phyloP scores from a whole-genome alignment of 2,113 vertebrate species.

The Myocastor coypus region DNA sequence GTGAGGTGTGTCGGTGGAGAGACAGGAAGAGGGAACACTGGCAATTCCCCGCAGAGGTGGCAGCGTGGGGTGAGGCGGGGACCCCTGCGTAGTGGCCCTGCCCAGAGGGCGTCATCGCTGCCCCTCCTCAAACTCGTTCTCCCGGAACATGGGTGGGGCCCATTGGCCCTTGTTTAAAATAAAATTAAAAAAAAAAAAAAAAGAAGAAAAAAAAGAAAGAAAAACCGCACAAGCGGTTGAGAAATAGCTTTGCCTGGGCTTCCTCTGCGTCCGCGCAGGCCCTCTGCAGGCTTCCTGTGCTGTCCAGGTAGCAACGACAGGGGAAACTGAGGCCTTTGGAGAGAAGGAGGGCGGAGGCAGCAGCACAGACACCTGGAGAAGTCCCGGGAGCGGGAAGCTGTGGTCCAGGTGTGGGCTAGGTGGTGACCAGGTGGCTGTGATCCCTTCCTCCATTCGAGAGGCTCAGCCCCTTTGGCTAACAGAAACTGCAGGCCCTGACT shows the following conservation, averaged over 20 bases:
- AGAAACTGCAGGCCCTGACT: constrained; percentile 31
- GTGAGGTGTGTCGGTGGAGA: neutral
- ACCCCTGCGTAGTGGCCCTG: constrained; percentile 2
- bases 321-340: constrained; percentile 48
- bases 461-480: constrained; percentile 67
- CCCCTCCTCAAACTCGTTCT: constrained; percentile 77
- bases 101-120: constrained; percentile 50
- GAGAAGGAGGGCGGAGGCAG: neutral
- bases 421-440: neutral
- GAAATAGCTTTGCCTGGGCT: constrained; percentile 44
- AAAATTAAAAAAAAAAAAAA: constrained; percentile 36
- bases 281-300: neutral
- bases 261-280: neutral
- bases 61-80: neutral
- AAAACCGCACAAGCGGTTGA: constrained; percentile 27
- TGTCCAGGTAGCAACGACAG: neutral
- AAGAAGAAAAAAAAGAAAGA: constrained; percentile 22
- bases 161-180: constrained; percentile 35
- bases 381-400: neutral
- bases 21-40: neutral
- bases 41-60: neutral
- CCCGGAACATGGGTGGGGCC: constrained; percentile 76
- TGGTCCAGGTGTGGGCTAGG: neutral
- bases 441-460: neutral
- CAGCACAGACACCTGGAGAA: neutral